Evolutionary conservation across 2,888 invertebrate genomes (phyloP).

Genomic region (Rotaria socialis): DNA sequence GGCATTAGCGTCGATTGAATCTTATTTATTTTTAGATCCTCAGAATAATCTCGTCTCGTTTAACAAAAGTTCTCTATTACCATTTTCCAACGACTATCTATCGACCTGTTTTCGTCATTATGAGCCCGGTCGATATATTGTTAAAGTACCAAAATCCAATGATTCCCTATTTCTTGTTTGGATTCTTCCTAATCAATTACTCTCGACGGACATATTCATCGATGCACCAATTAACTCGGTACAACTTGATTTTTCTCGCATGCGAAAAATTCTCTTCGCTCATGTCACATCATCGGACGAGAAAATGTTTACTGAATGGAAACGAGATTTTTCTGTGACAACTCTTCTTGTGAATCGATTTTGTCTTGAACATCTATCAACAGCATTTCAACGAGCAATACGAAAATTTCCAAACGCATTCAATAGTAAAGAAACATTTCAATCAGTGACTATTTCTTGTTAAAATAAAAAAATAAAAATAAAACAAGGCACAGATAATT

Average conservation of each 20-base stretch:
- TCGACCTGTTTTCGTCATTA: background rate
- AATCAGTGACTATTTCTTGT: background rate
- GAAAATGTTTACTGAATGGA: background rate
- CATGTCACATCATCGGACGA: background rate
- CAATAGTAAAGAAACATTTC: background rate
- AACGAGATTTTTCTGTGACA: constrained; percentile 11
- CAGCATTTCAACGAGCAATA: background rate
- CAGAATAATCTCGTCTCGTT: background rate
- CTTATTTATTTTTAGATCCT: background rate
- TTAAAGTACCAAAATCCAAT: background rate
- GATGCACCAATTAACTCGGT: background rate
- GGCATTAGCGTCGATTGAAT: too few relatives aligned
- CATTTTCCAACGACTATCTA: background rate
- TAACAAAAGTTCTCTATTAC: background rate
- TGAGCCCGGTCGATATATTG: background rate
- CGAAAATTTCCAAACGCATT: background rate
- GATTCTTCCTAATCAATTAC: background rate
- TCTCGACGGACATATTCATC: background rate
- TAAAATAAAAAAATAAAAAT: background rate
- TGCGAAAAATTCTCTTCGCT: background rate
- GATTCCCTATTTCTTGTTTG: background rate
- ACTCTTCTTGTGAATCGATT: background rate
- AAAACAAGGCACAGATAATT: background rate
- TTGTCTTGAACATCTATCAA: background rate
- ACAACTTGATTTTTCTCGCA: background rate